Conservation (phyloP, 2,797 vertebrate species). For the Pelochelys cantorii region DNA sequence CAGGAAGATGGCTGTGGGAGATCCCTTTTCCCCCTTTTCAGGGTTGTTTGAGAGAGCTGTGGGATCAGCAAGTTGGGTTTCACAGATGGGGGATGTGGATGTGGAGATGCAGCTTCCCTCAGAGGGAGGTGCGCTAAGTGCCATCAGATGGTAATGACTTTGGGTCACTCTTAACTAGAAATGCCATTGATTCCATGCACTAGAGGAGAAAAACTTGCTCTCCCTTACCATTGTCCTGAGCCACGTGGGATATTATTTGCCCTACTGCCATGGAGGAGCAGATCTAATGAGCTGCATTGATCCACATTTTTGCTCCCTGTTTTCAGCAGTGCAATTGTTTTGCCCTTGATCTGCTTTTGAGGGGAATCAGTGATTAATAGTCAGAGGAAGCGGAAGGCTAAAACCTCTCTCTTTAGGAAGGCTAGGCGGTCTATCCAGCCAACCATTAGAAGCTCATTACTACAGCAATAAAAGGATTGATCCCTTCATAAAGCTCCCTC, state of each 20-base stretch:
- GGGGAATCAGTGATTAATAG: slow-evolving; percentile 62
- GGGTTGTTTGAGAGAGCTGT: neutral
- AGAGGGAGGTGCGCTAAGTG: slow-evolving; percentile 1
- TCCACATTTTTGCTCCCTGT: neutral
- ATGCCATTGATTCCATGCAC: neutral
- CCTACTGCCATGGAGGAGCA: neutral
- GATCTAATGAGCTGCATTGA: slow-evolving; percentile 20
- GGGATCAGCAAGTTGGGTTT: slow-evolving; percentile 8
- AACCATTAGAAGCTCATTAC: slow-evolving; percentile 89
- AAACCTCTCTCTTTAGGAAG: slow-evolving; percentile 70
- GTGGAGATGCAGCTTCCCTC: neutral
- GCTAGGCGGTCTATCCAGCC: slow-evolving; percentile 64
- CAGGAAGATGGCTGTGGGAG: neutral
- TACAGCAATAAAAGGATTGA: slow-evolving; percentile 83
- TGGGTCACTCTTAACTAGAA: neutral
- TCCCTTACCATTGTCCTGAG: neutral
- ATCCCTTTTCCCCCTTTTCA: neutral
- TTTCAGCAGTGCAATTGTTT: slow-evolving; percentile 13
- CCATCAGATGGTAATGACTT: neutral
- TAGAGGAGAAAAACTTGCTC: neutral
- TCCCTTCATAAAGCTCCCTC: slow-evolving; percentile 79
- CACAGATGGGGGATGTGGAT: neutral
- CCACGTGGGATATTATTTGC: neutral
- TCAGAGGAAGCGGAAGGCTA: slow-evolving; percentile 69
- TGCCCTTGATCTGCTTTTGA: slow-evolving; percentile 42